Evolutionary conservation across 2,797 vertebrate species (phyloP).

Genomic region (Morelia viridis): DNA sequence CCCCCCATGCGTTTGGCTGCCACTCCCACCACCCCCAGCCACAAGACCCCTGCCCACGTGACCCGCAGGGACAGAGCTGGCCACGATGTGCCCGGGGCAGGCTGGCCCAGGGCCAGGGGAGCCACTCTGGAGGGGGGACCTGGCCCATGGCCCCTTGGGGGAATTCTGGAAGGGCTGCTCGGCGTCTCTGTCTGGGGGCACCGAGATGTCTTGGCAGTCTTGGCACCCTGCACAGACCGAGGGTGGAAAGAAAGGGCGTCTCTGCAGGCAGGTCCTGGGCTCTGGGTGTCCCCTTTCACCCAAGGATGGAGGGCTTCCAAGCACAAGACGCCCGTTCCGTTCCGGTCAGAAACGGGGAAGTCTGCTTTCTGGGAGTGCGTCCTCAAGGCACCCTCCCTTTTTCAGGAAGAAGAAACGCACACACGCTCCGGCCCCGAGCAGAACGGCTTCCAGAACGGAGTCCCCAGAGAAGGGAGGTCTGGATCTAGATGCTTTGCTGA

Average conservation of each 20-base stretch:
- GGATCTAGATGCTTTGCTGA: too few relatives aligned
- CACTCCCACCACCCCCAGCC: background rate
- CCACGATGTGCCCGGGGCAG: too few relatives aligned
- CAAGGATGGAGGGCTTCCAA: background rate
- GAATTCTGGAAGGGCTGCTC: background rate
- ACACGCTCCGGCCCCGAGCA: too few relatives aligned
- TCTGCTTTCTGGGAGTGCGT: background rate
- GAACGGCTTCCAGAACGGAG: too few relatives aligned
- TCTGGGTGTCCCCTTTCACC: background rate
- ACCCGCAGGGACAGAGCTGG: background rate
- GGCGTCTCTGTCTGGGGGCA: background rate
- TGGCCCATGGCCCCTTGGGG: background rate
- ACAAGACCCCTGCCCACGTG: too few relatives aligned
- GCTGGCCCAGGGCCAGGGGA: background rate
- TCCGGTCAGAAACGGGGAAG: background rate
- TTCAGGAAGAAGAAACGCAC: background rate
- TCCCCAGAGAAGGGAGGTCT: too few relatives aligned
- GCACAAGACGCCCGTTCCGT: too few relatives aligned
- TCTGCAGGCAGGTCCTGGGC: background rate
- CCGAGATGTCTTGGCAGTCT: background rate
- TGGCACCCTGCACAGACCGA: background rate
- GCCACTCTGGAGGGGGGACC: background rate
- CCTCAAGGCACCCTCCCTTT: background rate
- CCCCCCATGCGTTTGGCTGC: background rate
- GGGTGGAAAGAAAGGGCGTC: background rate